Conservation (phyloP, 2,888 invertebrate species). For the Gasteruption jaculator region DNA sequence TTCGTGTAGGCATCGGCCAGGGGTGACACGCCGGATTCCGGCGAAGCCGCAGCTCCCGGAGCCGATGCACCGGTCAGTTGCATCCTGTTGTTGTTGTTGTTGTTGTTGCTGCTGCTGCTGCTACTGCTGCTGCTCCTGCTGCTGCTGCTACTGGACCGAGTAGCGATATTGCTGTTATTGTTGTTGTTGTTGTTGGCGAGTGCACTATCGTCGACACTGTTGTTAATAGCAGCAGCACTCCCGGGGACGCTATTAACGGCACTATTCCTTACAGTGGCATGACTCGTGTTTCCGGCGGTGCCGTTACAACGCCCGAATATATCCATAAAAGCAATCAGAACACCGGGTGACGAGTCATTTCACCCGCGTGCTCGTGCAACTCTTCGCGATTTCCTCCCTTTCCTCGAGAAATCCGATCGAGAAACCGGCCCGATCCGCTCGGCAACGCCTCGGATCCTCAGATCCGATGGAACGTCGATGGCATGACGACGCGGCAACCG, state of each 20-base stretch:
- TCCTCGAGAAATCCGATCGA: background rate
- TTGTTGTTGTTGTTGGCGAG: constrained; percentile 3
- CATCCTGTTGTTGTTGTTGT: constrained; percentile 34
- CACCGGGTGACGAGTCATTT: constrained; percentile 43
- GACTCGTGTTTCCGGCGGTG: constrained; percentile 38
- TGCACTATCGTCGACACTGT: constrained; percentile 15
- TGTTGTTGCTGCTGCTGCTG: constrained; percentile 25
- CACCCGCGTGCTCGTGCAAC: constrained; percentile 30
- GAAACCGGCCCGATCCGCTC: constrained; percentile 8
- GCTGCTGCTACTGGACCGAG: constrained; percentile 26
- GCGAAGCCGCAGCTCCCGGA: constrained; percentile 48
- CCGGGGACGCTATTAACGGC: constrained; percentile 27
- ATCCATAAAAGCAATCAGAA: constrained; percentile 51
- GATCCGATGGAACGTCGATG: no score
- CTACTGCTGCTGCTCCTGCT: constrained; percentile 28
- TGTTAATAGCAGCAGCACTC: constrained; percentile 26
- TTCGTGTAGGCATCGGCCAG: constrained; percentile 55
- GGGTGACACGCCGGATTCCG: constrained; percentile 49
- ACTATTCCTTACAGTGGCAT: constrained; percentile 36
- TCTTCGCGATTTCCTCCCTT: constrained; percentile 7
- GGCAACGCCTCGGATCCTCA: constrained; percentile 5
- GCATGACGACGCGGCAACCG: no score
- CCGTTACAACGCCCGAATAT: constrained; percentile 50
- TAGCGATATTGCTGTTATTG: constrained; percentile 7
- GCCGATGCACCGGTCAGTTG: constrained; percentile 49